Conservation (phyloP, 1,140 invertebrate species). For the Camponotus floridanus region DNA sequence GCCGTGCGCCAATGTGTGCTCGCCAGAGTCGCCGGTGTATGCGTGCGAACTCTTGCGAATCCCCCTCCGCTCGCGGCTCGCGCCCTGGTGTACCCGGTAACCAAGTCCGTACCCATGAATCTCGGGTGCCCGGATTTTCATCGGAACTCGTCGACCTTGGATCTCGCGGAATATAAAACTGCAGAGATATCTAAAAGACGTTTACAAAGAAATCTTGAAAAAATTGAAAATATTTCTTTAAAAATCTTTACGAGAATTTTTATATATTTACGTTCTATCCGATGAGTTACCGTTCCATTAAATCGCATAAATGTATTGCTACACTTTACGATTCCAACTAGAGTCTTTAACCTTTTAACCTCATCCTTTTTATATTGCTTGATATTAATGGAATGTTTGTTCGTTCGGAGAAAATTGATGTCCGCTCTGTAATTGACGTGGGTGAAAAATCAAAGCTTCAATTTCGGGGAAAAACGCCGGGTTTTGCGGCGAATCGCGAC, state of each 20-base stretch:
- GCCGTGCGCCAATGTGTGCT: conserved; percentile 69
- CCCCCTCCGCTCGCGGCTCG: conserved; percentile 56
- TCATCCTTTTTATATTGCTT: neutral
- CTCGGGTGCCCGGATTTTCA: neutral
- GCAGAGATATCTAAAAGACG: neutral
- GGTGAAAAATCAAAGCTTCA: too few relatives aligned
- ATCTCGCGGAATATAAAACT: too few relatives aligned
- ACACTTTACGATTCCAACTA: neutral
- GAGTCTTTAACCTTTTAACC: neutral
- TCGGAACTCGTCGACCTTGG: neutral
- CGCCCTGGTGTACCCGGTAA: conserved; percentile 69
- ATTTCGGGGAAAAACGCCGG: neutral
- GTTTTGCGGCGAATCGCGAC: conserved; percentile 12
- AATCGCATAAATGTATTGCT: neutral
- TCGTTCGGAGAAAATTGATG: neutral
- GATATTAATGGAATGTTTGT: neutral
- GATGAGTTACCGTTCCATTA: too few relatives aligned
- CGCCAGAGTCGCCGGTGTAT: conserved; percentile 14
- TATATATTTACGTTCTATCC: neutral
- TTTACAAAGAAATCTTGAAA: neutral
- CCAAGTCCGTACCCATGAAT: conserved; percentile 68
- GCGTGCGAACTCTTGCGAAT: conserved; percentile 69
- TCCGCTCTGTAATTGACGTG: neutral
- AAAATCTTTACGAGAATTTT: neutral
- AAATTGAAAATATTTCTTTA: too few relatives aligned